Evolutionary conservation across 2,113 vertebrate species (phyloP), one percentile per base, ranked within the genome.

Genomic region (Engraulis encrasicolus): DNA sequence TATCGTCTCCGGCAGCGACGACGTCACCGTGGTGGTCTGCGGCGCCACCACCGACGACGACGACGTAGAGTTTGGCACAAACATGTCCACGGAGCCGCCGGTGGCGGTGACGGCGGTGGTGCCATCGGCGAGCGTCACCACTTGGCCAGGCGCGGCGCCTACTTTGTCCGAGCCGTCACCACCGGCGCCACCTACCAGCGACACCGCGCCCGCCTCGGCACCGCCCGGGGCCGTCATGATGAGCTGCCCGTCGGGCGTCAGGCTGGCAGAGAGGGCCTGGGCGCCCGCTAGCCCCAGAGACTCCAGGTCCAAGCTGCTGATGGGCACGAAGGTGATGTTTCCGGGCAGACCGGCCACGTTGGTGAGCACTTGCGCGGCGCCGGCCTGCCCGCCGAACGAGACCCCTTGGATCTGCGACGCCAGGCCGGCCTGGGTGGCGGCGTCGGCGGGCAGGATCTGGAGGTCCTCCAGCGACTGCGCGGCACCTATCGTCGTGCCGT

Each of bases 271-370:
- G 85, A 99, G 98, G 89, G 97, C 96, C 94, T 99, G 97, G 90
- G 98, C 94, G 84, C 97, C 96, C 2, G 97, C 95, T 84, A 99
- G 95, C 92, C 98, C 98, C 89, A 99, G 94, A 84, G 98, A 99
- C 96, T 99, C 98, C 92, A 99, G 94, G 93, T 99, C 98, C 85
- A 98, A 95, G 85, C 98, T 99, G 91, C 98, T 99, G 92, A 99
- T 97, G 77, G 98, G 98, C 93, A 99, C 97, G 91, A 99, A 99
- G 14, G 98, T 97, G 90, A 99, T 99, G 94, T 99, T 99, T 89
- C 97, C 93, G 2, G 97, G 97, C 90, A 99, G 91, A 84, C 97
- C 98, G 79, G 97, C 96, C 85, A 98, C 94, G 34, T 96, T 97
- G 90, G 96, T 92, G 91, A 97, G 95, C 83, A 97, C 95, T 88